Evolutionary conservation across 2,113 vertebrate species (phyloP).

Genomic region (Nestor notabilis): DNA sequence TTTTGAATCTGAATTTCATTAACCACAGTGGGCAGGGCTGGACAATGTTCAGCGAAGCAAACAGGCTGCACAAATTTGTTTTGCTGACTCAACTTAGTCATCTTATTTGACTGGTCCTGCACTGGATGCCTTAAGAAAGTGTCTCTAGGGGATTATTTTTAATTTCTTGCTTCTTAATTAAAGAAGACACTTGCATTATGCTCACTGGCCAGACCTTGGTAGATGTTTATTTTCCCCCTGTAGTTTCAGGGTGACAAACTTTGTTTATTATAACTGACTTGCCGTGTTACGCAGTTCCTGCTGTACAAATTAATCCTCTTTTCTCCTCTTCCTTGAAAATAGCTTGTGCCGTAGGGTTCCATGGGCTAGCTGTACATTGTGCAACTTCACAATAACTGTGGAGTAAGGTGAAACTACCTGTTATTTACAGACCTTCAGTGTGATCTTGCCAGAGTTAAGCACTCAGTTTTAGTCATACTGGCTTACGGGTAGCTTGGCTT

Average conservation of each 20-base stretch:
- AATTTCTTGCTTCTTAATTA: neutral
- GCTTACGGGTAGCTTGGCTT: neutral
- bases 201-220: neutral
- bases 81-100: neutral
- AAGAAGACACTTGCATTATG: neutral
- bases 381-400: neutral
- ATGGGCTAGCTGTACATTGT: neutral
- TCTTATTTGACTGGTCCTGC: neutral
- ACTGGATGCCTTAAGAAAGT: neutral
- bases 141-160: neutral
- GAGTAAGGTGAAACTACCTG: neutral
- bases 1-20: constrained; percentile 2
- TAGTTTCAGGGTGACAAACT: constrained; percentile 18
- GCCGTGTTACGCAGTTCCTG: neutral
- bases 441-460: neutral
- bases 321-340: neutral
- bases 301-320: neutral
- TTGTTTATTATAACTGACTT: neutral
- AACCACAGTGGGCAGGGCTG: neutral
- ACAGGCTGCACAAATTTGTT: neutral
- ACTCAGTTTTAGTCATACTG: neutral
- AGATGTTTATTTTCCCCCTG: neutral
- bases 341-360: neutral
- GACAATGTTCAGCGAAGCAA: neutral
- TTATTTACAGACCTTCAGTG: neutral